These are phyloP conservation scores for Platalea minor DNA, from an alignment of 2,797 vertebrate species.

Conservation along the genomic window DNA sequence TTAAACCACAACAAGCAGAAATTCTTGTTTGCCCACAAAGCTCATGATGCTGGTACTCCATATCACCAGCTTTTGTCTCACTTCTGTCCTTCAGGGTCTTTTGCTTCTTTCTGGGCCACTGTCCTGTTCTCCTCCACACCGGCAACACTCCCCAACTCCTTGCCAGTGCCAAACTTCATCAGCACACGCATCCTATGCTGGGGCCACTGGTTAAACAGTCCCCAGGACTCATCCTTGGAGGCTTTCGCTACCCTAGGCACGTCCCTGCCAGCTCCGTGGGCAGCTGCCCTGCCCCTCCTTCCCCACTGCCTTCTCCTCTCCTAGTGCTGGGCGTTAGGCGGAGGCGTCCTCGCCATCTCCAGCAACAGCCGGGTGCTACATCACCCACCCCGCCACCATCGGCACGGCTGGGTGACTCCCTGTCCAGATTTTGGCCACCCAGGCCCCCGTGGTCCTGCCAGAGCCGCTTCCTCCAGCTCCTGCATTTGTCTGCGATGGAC, in stretches of 20 bases:
- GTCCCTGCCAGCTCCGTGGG: not conserved
- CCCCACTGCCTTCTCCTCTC: not conserved
- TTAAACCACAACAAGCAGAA: not conserved
- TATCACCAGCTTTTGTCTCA: not conserved
- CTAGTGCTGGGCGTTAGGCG: not conserved
- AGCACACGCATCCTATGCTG: not conserved
- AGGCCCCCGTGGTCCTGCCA: rapidly evolving
- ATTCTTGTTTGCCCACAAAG: not conserved
- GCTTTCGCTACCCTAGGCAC: not conserved
- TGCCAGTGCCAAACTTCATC: not conserved
- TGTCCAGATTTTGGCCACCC: not conserved
- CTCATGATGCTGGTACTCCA: not conserved
- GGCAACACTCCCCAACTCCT: not conserved
- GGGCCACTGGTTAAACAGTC: not conserved
- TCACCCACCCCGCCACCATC: rapidly evolving
- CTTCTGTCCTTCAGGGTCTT: not conserved
- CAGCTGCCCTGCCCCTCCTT: not conserved
- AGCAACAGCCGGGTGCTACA: rapidly evolving
- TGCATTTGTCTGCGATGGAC: not conserved
- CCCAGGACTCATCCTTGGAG: not conserved
- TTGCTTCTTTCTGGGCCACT: not conserved
- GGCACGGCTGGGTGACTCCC: rapidly evolving
- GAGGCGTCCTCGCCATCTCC: not conserved
- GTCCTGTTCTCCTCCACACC: not conserved
- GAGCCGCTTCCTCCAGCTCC: not conserved